Evolutionary conservation across 2,888 invertebrate genomes (phyloP), one percentile per base, ranked within the genome.

Genomic region (Luperina testacea): DNA sequence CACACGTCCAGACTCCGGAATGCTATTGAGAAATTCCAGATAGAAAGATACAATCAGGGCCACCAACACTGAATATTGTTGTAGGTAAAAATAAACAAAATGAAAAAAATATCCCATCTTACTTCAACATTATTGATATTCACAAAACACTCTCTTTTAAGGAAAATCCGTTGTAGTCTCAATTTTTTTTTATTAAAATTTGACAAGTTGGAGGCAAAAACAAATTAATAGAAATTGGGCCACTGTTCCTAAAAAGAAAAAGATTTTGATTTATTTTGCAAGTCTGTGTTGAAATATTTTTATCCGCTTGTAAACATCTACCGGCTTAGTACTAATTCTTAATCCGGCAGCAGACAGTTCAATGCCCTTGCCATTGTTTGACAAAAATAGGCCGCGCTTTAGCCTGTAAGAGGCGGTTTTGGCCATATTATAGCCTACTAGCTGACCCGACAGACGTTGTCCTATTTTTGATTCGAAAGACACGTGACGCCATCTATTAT

Each of bases 91-190:
- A 63, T 5, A 80, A 82, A 74, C 61, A 65, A 74, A 65, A 13
- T 13, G 13, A 80, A 32, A 68, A 70, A 57, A 68, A 61, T 20
- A 3, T 45, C n/a, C 63, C 32, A 42, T 64, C 78, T 57, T 83
- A 70, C 78, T 83, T 78, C 53, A 84, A 64, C 84, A 81, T 89
- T 90, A 90, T 90, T 90, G 75, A 90, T 89, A 90, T 90, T 90
- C 90, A 88, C 81, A 80, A 86, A 87, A 89, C 85, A 88, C 82
- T 83, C 78, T 64, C 53, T 86, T 67, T 80, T 78, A 82, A 79
- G 77, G 83, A 80, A 79, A 81, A 82, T 75, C 71, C 78, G 70
- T 85, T 68, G 75, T 68, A 68, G 45, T 75, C 78, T 42, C 67
- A 68, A 38, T 75, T 65, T 64, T 78, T 75, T 79, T 69, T 71